These are phyloP conservation scores for Scaptomyza parva DNA, from an alignment of 2,888 invertebrate genomes.

Conservation along the genomic window DNA sequence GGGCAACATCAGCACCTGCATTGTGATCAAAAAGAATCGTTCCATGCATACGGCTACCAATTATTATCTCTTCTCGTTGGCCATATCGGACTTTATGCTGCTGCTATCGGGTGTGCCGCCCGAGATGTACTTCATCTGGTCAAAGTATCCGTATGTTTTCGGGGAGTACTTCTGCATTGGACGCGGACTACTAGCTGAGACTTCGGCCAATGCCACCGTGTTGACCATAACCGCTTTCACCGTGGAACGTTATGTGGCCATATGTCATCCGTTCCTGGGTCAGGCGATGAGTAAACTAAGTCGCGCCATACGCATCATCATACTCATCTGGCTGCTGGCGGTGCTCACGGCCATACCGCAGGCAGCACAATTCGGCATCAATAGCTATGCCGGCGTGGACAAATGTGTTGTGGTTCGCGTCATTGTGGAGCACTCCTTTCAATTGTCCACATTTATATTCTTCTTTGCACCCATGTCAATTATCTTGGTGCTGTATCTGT, in stretches of 20 bases:
- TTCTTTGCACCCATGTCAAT: slow-evolving; percentile 95
- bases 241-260: slow-evolving; percentile 89
- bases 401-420: slow-evolving; percentile 82
- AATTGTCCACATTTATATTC: slow-evolving; percentile 89
- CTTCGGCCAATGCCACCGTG: slow-evolving; percentile 91
- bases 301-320: slow-evolving; percentile 91
- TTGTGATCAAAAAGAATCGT: slow-evolving; percentile 92
- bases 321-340: slow-evolving; percentile 92
- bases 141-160: slow-evolving; percentile 91
- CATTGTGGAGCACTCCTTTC: slow-evolving; percentile 86
- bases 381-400: slow-evolving; percentile 72
- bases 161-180: slow-evolving; percentile 92
- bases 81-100: slow-evolving; percentile 92
- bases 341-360: slow-evolving; percentile 91
- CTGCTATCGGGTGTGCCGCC: slow-evolving; percentile 89
- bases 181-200: slow-evolving; percentile 92
- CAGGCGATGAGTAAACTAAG: slow-evolving; percentile 93
- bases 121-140: slow-evolving; percentile 92
- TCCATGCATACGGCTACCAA: slow-evolving; percentile 93
- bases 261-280: slow-evolving; percentile 88
- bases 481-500: slow-evolving; percentile 92
- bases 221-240: slow-evolving; percentile 94
- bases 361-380: slow-evolving; percentile 91
- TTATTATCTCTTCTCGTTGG: slow-evolving; percentile 93
- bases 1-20: slow-evolving; percentile 93